Conservation (phyloP, 2,888 invertebrate species). For the Norana najaformis region DNA sequence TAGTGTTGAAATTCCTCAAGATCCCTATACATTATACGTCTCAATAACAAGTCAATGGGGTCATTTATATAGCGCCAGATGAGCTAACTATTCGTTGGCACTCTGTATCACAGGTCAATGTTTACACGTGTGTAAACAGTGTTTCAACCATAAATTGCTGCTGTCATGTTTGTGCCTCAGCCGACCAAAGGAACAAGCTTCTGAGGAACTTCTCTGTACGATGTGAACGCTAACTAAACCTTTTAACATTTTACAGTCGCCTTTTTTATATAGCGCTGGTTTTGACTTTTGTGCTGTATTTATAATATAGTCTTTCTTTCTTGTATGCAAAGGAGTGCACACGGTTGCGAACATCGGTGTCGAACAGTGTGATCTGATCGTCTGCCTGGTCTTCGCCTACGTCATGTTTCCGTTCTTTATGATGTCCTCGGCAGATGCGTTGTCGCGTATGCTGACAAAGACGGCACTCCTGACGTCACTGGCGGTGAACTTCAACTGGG, state of each 20-base stretch:
- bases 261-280: neutral
- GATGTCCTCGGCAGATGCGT: slow-evolving; percentile 34
- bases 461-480: slow-evolving; percentile 49
- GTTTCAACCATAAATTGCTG: too few relatives aligned
- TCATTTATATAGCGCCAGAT: too few relatives aligned
- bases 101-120: too few relatives aligned
- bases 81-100: too few relatives aligned
- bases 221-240: neutral
- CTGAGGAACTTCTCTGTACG: too few relatives aligned
- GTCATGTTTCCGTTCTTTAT: slow-evolving; percentile 72
- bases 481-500: slow-evolving; percentile 32
- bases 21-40: too few relatives aligned
- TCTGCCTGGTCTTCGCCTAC: slow-evolving; percentile 74
- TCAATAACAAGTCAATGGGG: too few relatives aligned
- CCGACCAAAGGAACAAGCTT: neutral
- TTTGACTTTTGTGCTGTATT: neutral
- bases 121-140: too few relatives aligned
- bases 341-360: slow-evolving; percentile 86
- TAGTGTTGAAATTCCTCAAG: too few relatives aligned
- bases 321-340: slow-evolving; percentile 76
- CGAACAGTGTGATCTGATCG: slow-evolving; percentile 75
- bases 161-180: neutral
- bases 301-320: neutral
- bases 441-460: slow-evolving; percentile 38
- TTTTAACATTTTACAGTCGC: neutral